Evolutionary conservation across 2,797 vertebrate genomes (phyloP).

Genomic region (Ataeniobius toweri): DNA sequence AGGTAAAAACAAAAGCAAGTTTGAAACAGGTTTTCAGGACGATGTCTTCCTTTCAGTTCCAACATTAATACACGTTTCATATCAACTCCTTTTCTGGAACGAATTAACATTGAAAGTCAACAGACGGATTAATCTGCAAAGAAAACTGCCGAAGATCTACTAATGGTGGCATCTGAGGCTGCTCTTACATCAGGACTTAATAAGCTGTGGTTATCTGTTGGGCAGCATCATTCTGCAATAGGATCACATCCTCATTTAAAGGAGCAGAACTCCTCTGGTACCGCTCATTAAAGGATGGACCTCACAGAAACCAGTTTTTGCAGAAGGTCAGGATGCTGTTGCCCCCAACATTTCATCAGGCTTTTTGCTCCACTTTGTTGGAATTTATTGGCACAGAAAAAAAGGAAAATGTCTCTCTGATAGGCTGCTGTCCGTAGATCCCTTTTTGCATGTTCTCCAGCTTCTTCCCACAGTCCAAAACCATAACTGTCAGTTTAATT

Average conservation of each 20-base stretch:
- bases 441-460: background rate
- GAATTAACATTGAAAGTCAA: no score
- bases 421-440: background rate
- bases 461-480: no score
- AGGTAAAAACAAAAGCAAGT: constrained; percentile 71
- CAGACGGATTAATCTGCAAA: no score
- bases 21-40: no score
- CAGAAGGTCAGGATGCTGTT: background rate
- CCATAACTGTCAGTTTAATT: no score
- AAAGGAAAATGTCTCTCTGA: background rate
- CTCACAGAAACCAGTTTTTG: background rate
- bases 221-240: no score
- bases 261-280: background rate
- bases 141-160: no score
- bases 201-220: background rate
- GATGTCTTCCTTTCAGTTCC: no score
- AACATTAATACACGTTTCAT: no score
- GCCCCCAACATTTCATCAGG: background rate
- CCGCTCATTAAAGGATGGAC: background rate
- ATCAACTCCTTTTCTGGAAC: no score
- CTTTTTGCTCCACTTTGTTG: background rate
- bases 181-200: background rate
- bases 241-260: background rate
- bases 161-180: background rate
- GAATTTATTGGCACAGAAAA: background rate